A percentile compares a stretch with the other conserved stretches of the same genome.
phyloP scores from a whole-genome alignment of 2,888 invertebrate genomes.

The Andricus curvator region DNA sequence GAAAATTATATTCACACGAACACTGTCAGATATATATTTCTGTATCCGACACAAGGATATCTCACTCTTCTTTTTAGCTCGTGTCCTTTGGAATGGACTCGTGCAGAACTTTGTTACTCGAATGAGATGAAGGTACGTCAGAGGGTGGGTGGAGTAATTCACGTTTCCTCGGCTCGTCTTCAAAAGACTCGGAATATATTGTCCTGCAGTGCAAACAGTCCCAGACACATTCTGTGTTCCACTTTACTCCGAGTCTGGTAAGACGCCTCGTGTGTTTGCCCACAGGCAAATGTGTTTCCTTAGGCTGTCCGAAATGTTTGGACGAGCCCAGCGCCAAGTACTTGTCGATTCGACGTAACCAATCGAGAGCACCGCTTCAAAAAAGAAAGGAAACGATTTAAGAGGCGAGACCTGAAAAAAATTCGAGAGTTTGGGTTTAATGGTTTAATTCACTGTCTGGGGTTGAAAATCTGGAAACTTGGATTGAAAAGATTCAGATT shows the following conservation, averaged over 20 bases:
- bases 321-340: slow-evolving; percentile 63
- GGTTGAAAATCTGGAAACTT: background rate
- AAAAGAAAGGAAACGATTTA: slow-evolving; percentile 41
- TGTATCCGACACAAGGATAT: background rate
- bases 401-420: slow-evolving; percentile 3
- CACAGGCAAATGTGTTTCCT: slow-evolving; percentile 77
- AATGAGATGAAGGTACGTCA: slow-evolving; percentile 27
- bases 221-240: slow-evolving; percentile 73
- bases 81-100: slow-evolving; percentile 39
- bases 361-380: slow-evolving; percentile 57
- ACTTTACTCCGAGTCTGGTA: slow-evolving; percentile 66
- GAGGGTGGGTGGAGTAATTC: slow-evolving; percentile 58
- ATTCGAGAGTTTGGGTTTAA: slow-evolving; percentile 2
- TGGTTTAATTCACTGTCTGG: slow-evolving; percentile 6
- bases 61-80: slow-evolving; percentile 5
- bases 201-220: slow-evolving; percentile 72
- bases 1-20: slow-evolving; percentile 37
- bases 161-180: slow-evolving; percentile 64
- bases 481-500: too few species aligned
- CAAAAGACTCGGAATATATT: slow-evolving; percentile 72
- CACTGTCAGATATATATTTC: background rate
- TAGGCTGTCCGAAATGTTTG: slow-evolving; percentile 75
- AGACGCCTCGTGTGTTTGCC: slow-evolving; percentile 71
- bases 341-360: slow-evolving; percentile 56
- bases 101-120: slow-evolving; percentile 45